Base-by-base conservation (phyloP, 2,797 vertebrate genomes). In the Pyrocephalus nanus region DNA sequence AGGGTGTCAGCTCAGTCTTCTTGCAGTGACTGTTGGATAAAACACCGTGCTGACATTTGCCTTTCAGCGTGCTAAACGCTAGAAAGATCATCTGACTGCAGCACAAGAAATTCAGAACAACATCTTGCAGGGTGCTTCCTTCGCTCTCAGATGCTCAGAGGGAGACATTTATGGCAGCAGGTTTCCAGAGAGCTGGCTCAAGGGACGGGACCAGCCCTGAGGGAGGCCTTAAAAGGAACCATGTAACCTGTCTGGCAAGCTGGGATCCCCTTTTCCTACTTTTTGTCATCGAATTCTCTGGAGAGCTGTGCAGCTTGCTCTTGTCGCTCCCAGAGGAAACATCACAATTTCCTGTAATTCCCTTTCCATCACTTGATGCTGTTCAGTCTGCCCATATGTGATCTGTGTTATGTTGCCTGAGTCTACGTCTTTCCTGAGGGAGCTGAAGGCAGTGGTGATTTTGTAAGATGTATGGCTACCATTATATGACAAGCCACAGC, bases 31-130 rank as follows among this genome's bases (percentile, higher is more conserved):
- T 64, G 38, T 3, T 81, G 66, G 58, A 32, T 76, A 36, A 75
- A 83, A 50, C 1, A 1, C 58, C 34, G 36, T 23, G 70, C 69
- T 95, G 90, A 76, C 91, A 93, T 93, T 97, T 93, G 92, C 77
- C 64, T 90, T 88, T 60, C 48, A 3, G 83, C 74, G 51, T 10
- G 73, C 15, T 66, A 47, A 95, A 84, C 4, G 55, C 48, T 50
- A 11, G 43, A 60, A 70, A 76, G 93, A 38, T 38, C 6, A 21
- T 60, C 25, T 16, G 20, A 86, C 60, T 87, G 62, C 9, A 4
- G 74, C 66, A 34, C 40, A 19, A 42, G 76, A 67, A 58, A 67
- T 67, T 79, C 70, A 69, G 73, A 72, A 13, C 51, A 40, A 64
- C 38, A 5, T 70, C 73, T 57, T 70, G 70, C 73, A 62, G 43